Base-by-base conservation (phyloP, 2,888 invertebrate genomes). In the Elmis aenea region DNA sequence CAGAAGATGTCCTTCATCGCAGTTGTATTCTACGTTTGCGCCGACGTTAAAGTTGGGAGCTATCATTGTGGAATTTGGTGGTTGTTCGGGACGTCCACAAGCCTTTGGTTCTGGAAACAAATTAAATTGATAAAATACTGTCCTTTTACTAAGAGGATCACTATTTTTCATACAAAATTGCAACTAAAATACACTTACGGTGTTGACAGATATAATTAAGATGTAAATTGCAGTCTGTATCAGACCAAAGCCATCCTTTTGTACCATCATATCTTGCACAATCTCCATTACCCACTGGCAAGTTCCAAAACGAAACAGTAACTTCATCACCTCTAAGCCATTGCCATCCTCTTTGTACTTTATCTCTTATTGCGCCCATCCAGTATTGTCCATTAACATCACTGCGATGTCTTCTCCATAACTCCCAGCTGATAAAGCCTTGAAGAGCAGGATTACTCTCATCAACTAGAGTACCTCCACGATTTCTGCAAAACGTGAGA, bases 161-260 rank as follows among this genome's bases (percentile, higher is more conserved):
- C 5, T 2, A n/a, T n/a, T n/a, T n/a, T n/a, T n/a, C n/a, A n/a
- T n/a, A n/a, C n/a, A n/a, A n/a, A n/a, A n/a, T n/a, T n/a, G n/a
- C n/a, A n/a, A n/a, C n/a, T n/a, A n/a, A n/a, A 8, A n/a, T 22
- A 24, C 14, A 83, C 86, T 83, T 73, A 88, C 88, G 87, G 69
- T 93, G 91, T 68, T 93, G 93, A 64, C 93, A 93, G 47, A 93
- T 92, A 69, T 84, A 93, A 69, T 92, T 91, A 48, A 91, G 72
- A 51, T 81, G 77, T 31, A 84, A 78, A 42, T 81, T 79, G 66
- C 93, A 93, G 60, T 90, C 86, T 12, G 91, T 91, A 62, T 91
- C 91, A 1, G 89, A 88, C 93, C 93, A 93, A 1, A 93, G 76
- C 92, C 93, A 93, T 13, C 92, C 92, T 63, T 89, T 90, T 56